These are phyloP conservation scores for Drosophila kanekoi DNA, from an alignment of 2,888 invertebrate genomes.

Conservation along the genomic window DNA sequence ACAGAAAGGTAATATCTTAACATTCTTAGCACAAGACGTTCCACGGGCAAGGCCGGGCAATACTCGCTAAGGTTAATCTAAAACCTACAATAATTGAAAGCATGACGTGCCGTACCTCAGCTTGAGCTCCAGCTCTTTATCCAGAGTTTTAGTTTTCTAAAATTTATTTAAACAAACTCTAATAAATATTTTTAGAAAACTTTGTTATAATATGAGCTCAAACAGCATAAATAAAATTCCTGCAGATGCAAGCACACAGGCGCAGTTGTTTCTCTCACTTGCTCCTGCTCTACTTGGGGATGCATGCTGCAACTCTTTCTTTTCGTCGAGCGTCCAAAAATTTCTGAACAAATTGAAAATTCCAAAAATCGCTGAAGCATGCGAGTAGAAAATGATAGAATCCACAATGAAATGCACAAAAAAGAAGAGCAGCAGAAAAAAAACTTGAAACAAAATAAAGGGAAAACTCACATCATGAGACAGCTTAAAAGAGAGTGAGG, in stretches of 20 bases:
- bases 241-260: neutral
- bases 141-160: neutral
- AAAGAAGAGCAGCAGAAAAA: slow-evolving; percentile 26
- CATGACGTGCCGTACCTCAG: no score
- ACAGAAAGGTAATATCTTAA: no score
- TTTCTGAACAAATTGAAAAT: slow-evolving; percentile 79
- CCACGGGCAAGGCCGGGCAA: no score
- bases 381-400: slow-evolving; percentile 78
- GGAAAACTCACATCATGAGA: slow-evolving; percentile 33
- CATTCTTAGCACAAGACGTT: no score
- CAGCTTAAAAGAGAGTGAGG: slow-evolving; percentile 30
- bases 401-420: slow-evolving; percentile 79
- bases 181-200: neutral
- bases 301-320: slow-evolving; percentile 15
- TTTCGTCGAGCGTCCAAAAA: slow-evolving; percentile 60
- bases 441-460: slow-evolving; percentile 4
- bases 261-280: neutral
- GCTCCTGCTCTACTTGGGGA: neutral
- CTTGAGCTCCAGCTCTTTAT: neutral
- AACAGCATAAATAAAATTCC: slow-evolving; percentile 27
- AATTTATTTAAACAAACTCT: slow-evolving; percentile 3
- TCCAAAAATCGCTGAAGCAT: slow-evolving; percentile 80
- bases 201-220: slow-evolving; percentile 17
- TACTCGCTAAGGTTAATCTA: no score
- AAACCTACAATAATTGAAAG: no score